These are phyloP conservation scores for Agrilus planipennis DNA, from an alignment of 1,140 invertebrate species.

Conservation along the genomic window DNA sequence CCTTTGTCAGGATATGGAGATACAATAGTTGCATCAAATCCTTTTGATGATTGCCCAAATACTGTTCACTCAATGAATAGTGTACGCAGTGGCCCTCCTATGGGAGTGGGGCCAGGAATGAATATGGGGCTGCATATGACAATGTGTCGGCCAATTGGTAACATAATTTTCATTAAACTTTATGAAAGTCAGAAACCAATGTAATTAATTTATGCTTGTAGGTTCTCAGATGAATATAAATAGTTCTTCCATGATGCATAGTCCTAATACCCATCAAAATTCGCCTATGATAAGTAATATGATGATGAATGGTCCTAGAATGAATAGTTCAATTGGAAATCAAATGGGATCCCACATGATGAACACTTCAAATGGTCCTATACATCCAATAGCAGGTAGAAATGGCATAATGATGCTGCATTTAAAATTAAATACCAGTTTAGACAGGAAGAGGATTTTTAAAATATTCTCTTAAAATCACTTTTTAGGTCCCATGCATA, in stretches of 20 bases:
- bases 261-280: slow-evolving; percentile 27
- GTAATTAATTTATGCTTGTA: slow-evolving; percentile 4
- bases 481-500: slow-evolving; percentile 32
- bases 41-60: slow-evolving; percentile 85
- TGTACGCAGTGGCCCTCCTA: slow-evolving; percentile 43
- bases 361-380: slow-evolving; percentile 29
- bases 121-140: slow-evolving; percentile 27
- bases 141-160: slow-evolving; percentile 46
- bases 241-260: slow-evolving; percentile 46
- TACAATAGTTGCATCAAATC: slow-evolving; percentile 88
- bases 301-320: slow-evolving; percentile 31
- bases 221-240: slow-evolving; percentile 33
- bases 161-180: too few species aligned
- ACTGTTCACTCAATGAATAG: slow-evolving; percentile 45
- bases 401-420: background rate
- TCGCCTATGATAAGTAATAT: slow-evolving; percentile 27
- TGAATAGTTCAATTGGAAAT: slow-evolving; percentile 27
- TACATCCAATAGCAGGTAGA: slow-evolving; percentile 26
- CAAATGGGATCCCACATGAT: slow-evolving; percentile 29
- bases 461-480: background rate
- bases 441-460: background rate
- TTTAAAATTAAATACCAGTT: background rate
- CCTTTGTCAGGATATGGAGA: slow-evolving; percentile 79
- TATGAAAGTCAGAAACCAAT: background rate
- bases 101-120: slow-evolving; percentile 34